These are phyloP conservation scores for Cavia aperea DNA, from an alignment of 2,113 vertebrate species.

Conservation along the genomic window DNA sequence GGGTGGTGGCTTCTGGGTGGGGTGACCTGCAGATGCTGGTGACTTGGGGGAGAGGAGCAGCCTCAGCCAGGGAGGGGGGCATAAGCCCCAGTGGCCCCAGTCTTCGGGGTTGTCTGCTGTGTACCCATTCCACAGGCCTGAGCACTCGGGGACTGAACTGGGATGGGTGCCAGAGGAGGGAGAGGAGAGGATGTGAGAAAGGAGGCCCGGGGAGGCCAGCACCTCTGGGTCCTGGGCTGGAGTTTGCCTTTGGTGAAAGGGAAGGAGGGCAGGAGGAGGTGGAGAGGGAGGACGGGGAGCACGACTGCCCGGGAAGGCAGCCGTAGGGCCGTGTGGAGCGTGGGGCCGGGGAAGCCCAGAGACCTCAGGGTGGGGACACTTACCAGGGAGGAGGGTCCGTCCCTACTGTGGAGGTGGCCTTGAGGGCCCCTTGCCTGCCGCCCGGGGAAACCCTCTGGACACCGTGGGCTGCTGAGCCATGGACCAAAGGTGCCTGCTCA, in stretches of 20 bases:
- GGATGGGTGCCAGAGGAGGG: neutral
- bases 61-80: neutral
- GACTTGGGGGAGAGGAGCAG: neutral
- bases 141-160: neutral
- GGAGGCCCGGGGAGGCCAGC: neutral
- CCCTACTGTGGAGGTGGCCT: neutral
- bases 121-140: neutral
- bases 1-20: neutral
- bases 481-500: neutral
- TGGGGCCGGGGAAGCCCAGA: neutral
- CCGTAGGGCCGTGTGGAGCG: neutral
- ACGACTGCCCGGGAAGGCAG: neutral
- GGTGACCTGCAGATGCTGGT: neutral
- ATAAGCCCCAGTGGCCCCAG: neutral
- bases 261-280: neutral
- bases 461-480: neutral
- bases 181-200: neutral
- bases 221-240: neutral
- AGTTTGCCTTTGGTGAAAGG: neutral
- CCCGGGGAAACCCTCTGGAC: neutral
- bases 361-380: neutral
- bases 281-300: neutral
- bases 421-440: no score
- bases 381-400: neutral
- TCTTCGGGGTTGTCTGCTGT: neutral